Evolutionary conservation across 2,888 invertebrate genomes (phyloP).

Genomic region (Ophioninae sp.): DNA sequence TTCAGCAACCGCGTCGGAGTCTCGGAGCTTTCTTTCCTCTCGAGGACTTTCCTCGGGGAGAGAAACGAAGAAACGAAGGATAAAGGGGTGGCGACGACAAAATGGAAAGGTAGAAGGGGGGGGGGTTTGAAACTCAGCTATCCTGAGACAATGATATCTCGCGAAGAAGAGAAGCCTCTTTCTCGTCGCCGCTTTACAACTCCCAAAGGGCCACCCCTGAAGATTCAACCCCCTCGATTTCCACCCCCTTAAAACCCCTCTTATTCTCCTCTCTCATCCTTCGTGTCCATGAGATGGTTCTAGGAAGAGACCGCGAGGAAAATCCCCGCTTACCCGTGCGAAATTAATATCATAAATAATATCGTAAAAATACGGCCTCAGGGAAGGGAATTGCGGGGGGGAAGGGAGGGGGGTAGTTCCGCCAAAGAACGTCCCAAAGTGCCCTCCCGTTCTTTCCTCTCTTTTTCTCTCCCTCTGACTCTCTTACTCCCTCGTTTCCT

Average conservation of each 20-base stretch:
- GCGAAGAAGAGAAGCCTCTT: constrained; percentile 67
- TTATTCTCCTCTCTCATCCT: constrained; percentile 25
- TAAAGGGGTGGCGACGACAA: constrained; percentile 40
- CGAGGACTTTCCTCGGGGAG: constrained; percentile 17
- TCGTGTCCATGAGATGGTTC: constrained; percentile 40
- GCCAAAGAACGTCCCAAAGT: constrained; percentile 58
- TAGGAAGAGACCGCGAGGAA: constrained; percentile 40
- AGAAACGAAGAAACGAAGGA: constrained; percentile 40
- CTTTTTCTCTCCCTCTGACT: constrained; percentile 4
- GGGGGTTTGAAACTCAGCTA: constrained; percentile 43
- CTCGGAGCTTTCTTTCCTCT: constrained; percentile 54
- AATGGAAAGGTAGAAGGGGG: constrained; percentile 11
- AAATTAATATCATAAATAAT: constrained; percentile 82
- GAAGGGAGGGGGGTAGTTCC: constrained; percentile 63
- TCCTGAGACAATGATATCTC: constrained; percentile 80
- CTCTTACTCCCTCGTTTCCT: constrained; percentile 18
- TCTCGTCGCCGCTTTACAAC: constrained; percentile 77
- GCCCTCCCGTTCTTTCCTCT: constrained; percentile 50
- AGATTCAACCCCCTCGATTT: constrained; percentile 35
- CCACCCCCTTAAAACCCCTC: constrained; percentile 12
- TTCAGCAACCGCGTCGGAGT: constrained; percentile 71
- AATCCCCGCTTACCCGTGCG: constrained; percentile 68
- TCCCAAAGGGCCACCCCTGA: constrained; percentile 73
- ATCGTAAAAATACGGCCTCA: constrained; percentile 77
- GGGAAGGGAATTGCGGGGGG: no score